Evolutionary conservation across 2,113 vertebrate genomes (phyloP).

Genomic region (Crotalus horridus): DNA sequence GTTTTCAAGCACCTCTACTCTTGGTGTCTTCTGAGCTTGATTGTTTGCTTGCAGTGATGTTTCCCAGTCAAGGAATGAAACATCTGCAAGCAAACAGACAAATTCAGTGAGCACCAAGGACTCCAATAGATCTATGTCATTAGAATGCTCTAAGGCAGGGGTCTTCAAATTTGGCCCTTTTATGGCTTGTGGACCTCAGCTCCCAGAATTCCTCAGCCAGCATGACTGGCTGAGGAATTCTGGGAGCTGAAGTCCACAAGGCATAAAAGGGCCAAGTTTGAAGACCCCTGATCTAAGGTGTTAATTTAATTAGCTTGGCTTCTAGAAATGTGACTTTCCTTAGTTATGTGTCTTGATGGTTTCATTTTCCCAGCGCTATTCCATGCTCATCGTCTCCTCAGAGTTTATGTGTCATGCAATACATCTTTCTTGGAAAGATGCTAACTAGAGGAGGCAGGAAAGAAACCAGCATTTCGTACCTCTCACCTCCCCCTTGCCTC

Average conservation of each 20-base stretch:
- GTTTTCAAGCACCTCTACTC: neutral
- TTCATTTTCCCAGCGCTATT: neutral
- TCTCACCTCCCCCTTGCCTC: conserved; percentile 18
- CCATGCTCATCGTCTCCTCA: neutral
- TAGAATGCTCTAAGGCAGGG: neutral
- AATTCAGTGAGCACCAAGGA: neutral
- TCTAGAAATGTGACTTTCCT: neutral
- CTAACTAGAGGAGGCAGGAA: neutral
- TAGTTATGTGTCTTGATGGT: neutral
- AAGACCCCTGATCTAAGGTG: neutral
- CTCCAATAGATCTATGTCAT: neutral
- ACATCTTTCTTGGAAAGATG: neutral
- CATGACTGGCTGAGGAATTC: too few species aligned
- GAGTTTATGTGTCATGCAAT: neutral
- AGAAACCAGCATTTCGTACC: neutral
- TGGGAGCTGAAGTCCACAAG: too few species aligned
- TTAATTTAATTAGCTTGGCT: neutral
- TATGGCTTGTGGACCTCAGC: too few species aligned
- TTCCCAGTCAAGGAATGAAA: neutral
- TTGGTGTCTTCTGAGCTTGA: neutral
- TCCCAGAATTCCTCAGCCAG: too few species aligned
- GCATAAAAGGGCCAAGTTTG: too few species aligned
- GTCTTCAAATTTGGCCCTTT: too few species aligned
- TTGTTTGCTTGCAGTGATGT: neutral
- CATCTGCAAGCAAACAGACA: neutral